phyloP scores from a whole-genome alignment of 2,888 invertebrate genomes.

The Euplexia lucipara region DNA sequence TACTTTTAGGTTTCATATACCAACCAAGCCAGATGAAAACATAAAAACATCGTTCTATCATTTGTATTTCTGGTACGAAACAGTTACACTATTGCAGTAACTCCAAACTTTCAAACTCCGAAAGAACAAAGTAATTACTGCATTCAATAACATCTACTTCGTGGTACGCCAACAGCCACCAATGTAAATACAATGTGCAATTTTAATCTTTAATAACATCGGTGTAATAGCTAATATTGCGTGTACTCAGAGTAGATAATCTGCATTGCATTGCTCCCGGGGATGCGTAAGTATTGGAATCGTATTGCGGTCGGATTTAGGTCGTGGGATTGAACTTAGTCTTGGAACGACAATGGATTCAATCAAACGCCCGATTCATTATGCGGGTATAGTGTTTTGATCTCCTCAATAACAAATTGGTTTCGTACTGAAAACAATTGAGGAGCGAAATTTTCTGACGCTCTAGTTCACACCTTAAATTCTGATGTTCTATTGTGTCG shows the following conservation, averaged over 20 bases:
- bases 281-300: slow-evolving; percentile 77
- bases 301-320: slow-evolving; percentile 79
- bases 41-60: not conserved
- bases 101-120: slow-evolving; percentile 44
- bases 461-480: slow-evolving; percentile 56
- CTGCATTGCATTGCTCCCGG: slow-evolving; percentile 78
- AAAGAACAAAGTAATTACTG: slow-evolving; percentile 59
- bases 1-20: not conserved
- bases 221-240: slow-evolving; percentile 70
- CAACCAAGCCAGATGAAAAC: not conserved
- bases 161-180: slow-evolving; percentile 32
- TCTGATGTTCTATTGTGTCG: slow-evolving; percentile 46
- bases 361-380: slow-evolving; percentile 79
- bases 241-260: slow-evolving; percentile 67
- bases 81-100: slow-evolving; percentile 30
- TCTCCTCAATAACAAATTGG: slow-evolving; percentile 55
- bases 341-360: slow-evolving; percentile 78
- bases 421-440: slow-evolving; percentile 57
- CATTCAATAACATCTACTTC: slow-evolving; percentile 69
- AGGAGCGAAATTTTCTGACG: slow-evolving; percentile 45
- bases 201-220: slow-evolving; percentile 64
- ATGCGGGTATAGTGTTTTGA: slow-evolving; percentile 73
- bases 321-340: slow-evolving; percentile 80
- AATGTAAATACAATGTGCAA: slow-evolving; percentile 53
- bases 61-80: slow-evolving; percentile 5